Percentiles rank a stretch among this genome's conserved stretches.
Conservation (phyloP, 2,113 vertebrate species). For the Caretta caretta region DNA sequence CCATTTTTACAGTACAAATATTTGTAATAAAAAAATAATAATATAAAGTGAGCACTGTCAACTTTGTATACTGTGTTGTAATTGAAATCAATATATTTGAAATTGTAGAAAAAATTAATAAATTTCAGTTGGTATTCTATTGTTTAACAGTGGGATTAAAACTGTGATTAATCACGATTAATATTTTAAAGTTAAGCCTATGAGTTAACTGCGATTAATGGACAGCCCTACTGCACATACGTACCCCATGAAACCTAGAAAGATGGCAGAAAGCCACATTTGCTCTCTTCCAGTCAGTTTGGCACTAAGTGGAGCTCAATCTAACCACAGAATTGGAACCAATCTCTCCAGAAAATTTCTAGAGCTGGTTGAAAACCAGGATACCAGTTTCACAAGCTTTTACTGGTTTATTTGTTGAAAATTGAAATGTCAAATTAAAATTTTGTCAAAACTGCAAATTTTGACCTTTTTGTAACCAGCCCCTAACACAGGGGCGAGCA, state of each 20-base stretch:
- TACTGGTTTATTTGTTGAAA: neutral
- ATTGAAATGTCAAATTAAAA: neutral
- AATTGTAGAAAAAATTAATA: no score
- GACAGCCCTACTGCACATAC: slow-evolving; percentile 9
- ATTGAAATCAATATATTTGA: no score
- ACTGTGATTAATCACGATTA: no score
- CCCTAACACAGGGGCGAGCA: neutral
- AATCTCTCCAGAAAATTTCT: neutral
- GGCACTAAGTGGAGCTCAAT: neutral
- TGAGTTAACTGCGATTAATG: no score
- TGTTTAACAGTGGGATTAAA: no score
- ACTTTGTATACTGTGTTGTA: no score
- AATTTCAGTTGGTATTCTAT: no score
- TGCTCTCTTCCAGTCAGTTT: neutral
- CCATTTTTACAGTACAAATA: no score
- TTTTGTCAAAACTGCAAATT: neutral
- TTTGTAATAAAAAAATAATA: no score
- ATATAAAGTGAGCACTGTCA: no score
- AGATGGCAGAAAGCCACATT: neutral
- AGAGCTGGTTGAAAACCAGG: neutral
- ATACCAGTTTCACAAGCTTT: neutral
- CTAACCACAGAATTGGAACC: neutral
- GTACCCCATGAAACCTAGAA: neutral
- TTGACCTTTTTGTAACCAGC: neutral
- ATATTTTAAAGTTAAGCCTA: no score